Evolutionary conservation across 2,888 invertebrate genomes (phyloP).

Genomic region (Phyllotreta cruciferae): DNA sequence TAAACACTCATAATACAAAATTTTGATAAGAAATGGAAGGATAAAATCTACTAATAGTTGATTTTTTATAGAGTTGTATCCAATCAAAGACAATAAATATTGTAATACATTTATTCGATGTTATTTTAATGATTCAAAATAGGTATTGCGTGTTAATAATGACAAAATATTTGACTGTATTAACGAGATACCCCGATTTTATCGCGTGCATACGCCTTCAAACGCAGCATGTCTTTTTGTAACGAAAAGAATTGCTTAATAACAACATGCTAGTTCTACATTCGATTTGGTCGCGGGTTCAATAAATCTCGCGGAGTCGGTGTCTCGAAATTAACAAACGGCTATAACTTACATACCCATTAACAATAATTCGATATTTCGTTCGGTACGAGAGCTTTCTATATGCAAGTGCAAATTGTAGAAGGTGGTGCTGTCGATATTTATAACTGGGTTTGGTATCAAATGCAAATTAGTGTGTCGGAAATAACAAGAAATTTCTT

Average conservation of each 20-base stretch:
- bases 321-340: conserved; percentile 16
- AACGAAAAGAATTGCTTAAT: conserved; percentile 11
- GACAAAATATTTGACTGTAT: too few species aligned
- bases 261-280: conserved; percentile 8
- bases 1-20: too few species aligned
- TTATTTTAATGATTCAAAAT: too few species aligned
- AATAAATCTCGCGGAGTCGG: conserved; percentile 14
- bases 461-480: conserved; percentile 8
- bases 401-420: conserved; percentile 15
- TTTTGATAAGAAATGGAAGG: too few species aligned
- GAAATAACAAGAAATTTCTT: not conserved
- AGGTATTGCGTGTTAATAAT: too few species aligned
- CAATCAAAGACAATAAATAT: too few species aligned
- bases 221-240: conserved; percentile 7
- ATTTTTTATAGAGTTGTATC: too few species aligned
- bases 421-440: conserved; percentile 12
- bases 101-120: too few species aligned
- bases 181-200: too few species aligned
- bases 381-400: conserved; percentile 16
- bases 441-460: conserved; percentile 7
- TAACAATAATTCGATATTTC: conserved; percentile 22
- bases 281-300: conserved; percentile 11
- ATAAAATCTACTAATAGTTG: too few species aligned
- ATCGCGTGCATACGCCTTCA: conserved; percentile 2
- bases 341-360: conserved; percentile 9